Conservation (phyloP, 2,888 invertebrate species). For the Eupeodes latifasciatus region DNA sequence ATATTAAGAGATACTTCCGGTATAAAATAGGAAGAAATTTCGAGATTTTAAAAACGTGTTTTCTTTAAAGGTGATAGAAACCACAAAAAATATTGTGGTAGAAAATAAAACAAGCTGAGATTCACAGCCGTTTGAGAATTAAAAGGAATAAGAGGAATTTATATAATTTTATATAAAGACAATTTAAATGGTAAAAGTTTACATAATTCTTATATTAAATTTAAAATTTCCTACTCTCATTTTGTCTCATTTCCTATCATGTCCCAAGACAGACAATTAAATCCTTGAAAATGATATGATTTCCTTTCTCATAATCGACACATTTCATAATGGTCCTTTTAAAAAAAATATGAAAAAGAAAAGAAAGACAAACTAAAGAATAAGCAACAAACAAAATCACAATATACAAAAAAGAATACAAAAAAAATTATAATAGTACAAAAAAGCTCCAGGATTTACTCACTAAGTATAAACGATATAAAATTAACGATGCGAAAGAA, state of each 20-base stretch:
- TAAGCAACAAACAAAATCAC: background rate
- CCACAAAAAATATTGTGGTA: too few relatives aligned
- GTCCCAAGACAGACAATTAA: background rate
- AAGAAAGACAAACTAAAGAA: too few relatives aligned
- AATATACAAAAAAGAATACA: background rate
- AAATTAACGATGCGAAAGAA: conserved; percentile 68
- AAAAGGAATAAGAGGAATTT: too few relatives aligned
- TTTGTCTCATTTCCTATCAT: background rate
- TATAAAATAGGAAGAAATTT: too few relatives aligned
- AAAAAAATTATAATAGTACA: conserved; percentile 17
- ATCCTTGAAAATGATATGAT: conserved; percentile 4
- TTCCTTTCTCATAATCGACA: conserved; percentile 49
- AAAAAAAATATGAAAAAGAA: conserved; percentile 7
- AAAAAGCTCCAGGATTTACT: conserved; percentile 49
- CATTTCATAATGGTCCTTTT: conserved; percentile 47
- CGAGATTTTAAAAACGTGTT: too few relatives aligned
- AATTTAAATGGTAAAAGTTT: background rate
- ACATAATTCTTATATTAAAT: background rate
- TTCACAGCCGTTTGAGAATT: too few relatives aligned
- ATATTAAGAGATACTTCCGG: too few relatives aligned
- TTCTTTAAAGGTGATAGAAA: too few relatives aligned
- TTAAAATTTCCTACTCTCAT: background rate
- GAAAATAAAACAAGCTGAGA: too few relatives aligned
- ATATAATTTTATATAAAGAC: too few relatives aligned
- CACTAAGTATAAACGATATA: conserved; percentile 57